Conservation (phyloP, 2,888 invertebrate species). For the Allolobophora icterica region DNA sequence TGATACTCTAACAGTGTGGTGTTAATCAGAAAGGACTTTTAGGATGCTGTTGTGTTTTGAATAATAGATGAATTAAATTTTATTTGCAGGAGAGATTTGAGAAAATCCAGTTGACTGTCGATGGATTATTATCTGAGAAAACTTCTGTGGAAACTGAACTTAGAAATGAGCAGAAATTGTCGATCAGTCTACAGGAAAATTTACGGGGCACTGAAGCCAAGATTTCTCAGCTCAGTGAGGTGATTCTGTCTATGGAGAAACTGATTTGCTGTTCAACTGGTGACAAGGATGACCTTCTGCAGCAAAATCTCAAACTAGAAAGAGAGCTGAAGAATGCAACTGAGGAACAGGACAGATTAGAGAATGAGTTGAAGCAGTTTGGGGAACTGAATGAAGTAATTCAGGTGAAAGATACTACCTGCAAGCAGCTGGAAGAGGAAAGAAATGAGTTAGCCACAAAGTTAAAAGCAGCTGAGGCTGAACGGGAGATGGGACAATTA, state of each 20-base stretch:
- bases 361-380: background rate
- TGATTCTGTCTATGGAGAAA: background rate
- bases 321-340: background rate
- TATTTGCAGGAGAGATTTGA: background rate
- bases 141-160: background rate
- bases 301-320: background rate
- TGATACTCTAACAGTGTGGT: background rate
- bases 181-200: background rate
- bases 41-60: background rate
- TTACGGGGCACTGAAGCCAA: background rate
- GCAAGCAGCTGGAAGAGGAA: background rate
- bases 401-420: background rate
- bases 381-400: background rate
- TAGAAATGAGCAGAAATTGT: background rate
- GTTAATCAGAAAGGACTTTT: too few relatives aligned
- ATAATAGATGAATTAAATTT: background rate
- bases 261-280: background rate
- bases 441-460: background rate
- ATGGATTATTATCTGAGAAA: background rate
- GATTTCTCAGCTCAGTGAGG: background rate
- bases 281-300: slow-evolving; percentile 1
- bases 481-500: background rate
- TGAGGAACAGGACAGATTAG: background rate
- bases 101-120: background rate
- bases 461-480: background rate